Conservation (phyloP, 2,113 vertebrate genomes). For the Boulengeromyrus knoepffleri region DNA sequence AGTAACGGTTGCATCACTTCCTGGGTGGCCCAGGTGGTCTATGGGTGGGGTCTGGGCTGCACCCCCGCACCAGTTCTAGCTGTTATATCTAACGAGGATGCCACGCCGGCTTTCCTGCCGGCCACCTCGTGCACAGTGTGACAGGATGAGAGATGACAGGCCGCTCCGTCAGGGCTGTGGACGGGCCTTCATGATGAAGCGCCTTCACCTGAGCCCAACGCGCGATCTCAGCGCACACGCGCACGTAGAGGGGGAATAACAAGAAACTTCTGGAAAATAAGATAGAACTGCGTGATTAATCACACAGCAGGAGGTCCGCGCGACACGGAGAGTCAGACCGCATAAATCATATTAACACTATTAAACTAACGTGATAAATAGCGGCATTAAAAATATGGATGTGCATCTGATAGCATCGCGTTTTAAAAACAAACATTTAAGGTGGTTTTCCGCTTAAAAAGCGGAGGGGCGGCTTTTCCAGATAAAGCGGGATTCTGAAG, state of each 20-base stretch:
- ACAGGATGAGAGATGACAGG: neutral
- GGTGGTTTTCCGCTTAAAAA: constrained; percentile 1
- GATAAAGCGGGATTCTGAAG: neutral
- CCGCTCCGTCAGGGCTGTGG: neutral
- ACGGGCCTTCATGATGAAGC: constrained; percentile 54
- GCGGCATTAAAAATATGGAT: constrained; percentile 35
- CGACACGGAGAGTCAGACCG: constrained; percentile 40
- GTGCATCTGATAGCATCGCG: constrained; percentile 52
- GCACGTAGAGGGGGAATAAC: constrained; percentile 42
- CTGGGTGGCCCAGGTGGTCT: neutral
- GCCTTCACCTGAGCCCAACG: constrained; percentile 40
- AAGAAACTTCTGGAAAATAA: constrained; percentile 42
- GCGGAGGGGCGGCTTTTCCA: neutral
- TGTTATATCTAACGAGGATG: neutral
- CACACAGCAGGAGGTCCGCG: constrained; percentile 51
- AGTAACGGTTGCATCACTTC: neutral
- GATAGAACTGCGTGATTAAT: constrained; percentile 61
- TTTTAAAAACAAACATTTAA: constrained; percentile 34
- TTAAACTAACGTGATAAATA: constrained; percentile 63
- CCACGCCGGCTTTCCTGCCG: neutral
- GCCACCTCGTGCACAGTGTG: neutral
- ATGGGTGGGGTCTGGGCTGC: neutral
- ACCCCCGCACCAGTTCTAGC: neutral
- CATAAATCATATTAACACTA: constrained; percentile 67
- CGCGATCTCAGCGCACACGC: constrained; percentile 32